Base-by-base conservation (phyloP, 2,888 invertebrate species). In the Molorchus minor region DNA sequence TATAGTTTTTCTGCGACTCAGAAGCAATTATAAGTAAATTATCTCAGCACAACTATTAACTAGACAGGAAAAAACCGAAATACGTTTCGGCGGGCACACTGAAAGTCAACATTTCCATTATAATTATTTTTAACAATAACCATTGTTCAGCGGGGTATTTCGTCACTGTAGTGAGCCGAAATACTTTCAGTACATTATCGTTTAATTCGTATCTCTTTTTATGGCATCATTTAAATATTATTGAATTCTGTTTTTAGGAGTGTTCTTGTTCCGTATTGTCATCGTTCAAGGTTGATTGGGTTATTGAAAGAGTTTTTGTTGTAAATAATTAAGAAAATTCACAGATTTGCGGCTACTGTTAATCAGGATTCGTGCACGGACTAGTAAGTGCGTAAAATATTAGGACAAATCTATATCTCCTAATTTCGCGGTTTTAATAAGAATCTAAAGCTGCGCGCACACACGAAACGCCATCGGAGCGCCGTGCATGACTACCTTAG, bases 241-340 rank as follows among this genome's bases (percentile, higher is more conserved):
- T 46, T 46, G 25, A 33, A 46, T 46, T 29, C 33, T 13, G 33
- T 46, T 46, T 46, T 46, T 46, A 17, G 33, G 35, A 17, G 2
- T 16, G 25, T 46, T 45, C 30, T 45, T 16, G n/a, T 46, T 15
- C n/a, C 17, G 7, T 46, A 17, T 12, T 46, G 33, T 33, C 46
- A 33, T 46, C 46, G 35, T 46, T 46, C 46, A 46, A 46, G 46
- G 46, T 51, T 51, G 38, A 29, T 29, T 51, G 10, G 19, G 5
- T 51, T 38, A 21, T 13, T 38, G 16, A 49, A 49, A 47, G 20
- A 51, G 25, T 51, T 29, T 33, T 36, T 40, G n/a, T 51, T n/a
- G n/a, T n/a, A n/a, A n/a, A n/a, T n/a, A n/a, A n/a, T n/a, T n/a
- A n/a, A n/a, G n/a, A n/a, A n/a, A n/a, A n/a, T n/a, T n/a, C n/a